These are phyloP conservation scores for Nerophis ophidion DNA, from an alignment of 2,113 vertebrate genomes.

Conservation along the genomic window DNA sequence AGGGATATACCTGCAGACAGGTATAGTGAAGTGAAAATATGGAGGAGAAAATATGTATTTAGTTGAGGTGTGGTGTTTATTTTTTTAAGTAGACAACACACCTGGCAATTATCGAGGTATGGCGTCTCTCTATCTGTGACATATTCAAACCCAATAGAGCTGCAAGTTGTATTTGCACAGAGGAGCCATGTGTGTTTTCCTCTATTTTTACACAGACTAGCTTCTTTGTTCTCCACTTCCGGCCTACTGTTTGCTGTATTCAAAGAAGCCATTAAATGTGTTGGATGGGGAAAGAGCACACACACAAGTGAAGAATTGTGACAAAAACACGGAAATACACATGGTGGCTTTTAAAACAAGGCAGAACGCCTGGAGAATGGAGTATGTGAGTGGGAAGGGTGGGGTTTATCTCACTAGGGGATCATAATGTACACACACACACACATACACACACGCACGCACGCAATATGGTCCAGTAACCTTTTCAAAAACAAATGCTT, in stretches of 20 bases:
- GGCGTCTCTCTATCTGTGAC: neutral
- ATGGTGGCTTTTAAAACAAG: slow-evolving; percentile 14
- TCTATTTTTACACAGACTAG: slow-evolving; percentile 12
- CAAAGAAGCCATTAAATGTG: slow-evolving; percentile 47
- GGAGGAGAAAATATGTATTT: too few species aligned
- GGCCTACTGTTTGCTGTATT: slow-evolving; percentile 38
- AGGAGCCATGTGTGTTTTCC: slow-evolving; percentile 13
- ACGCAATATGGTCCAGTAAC: neutral
- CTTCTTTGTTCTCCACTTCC: slow-evolving; percentile 46
- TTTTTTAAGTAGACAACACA: too few species aligned
- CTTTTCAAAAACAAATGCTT: slow-evolving; percentile 1
- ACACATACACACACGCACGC: slow-evolving; percentile 5
- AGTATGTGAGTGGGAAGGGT: slow-evolving; percentile 36
- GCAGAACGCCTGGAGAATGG: slow-evolving; percentile 28
- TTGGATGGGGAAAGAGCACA: slow-evolving; percentile 39
- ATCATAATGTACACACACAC: slow-evolving; percentile 12
- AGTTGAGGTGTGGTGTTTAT: too few species aligned
- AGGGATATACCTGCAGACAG: too few species aligned
- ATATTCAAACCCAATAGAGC: slow-evolving; percentile 20
- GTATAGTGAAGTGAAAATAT: too few species aligned
- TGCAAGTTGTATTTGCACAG: slow-evolving; percentile 12
- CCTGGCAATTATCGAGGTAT: neutral
- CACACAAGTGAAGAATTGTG: neutral
- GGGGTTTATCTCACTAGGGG: slow-evolving; percentile 40
- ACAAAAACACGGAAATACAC: slow-evolving; percentile 12